Percentiles rank a stretch among this genome's conserved stretches.
Conservation (phyloP, 2,797 vertebrate species). For the Echeneis naucrates region DNA sequence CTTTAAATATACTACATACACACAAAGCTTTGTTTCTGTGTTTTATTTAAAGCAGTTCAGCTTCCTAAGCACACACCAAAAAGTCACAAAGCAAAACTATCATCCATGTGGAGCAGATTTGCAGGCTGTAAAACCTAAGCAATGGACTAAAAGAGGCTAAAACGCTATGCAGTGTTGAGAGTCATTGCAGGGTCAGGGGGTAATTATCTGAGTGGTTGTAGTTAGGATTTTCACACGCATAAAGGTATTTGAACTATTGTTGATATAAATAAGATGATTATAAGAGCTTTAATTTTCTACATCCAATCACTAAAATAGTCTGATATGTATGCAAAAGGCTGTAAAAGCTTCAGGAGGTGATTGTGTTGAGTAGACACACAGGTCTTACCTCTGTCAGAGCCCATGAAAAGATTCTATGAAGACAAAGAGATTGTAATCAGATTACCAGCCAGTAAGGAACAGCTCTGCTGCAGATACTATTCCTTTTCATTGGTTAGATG, state of each 20-base stretch:
- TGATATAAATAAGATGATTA: background rate
- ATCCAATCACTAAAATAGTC: too few species aligned
- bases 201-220: background rate
- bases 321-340: background rate
- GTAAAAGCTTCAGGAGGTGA: background rate
- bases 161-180: too few species aligned
- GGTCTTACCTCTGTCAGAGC: constrained; percentile 92
- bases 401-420: constrained; percentile 94
- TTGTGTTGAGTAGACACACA: constrained; percentile 7
- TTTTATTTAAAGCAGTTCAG: background rate
- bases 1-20: background rate
- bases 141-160: too few species aligned
- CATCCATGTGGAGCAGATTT: too few species aligned
- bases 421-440: constrained; percentile 21
- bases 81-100: too few species aligned
- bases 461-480: background rate
- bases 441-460: background rate
- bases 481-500: background rate
- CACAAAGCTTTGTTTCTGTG: background rate
- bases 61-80: too few species aligned
- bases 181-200: too few species aligned
- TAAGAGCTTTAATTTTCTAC: background rate
- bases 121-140: too few species aligned
- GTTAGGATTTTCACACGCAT: too few species aligned
- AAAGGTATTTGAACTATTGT: too few species aligned